Evolutionary conservation across 2,797 vertebrate genomes (phyloP).

Genomic region (Hyperoplus immaculatus): DNA sequence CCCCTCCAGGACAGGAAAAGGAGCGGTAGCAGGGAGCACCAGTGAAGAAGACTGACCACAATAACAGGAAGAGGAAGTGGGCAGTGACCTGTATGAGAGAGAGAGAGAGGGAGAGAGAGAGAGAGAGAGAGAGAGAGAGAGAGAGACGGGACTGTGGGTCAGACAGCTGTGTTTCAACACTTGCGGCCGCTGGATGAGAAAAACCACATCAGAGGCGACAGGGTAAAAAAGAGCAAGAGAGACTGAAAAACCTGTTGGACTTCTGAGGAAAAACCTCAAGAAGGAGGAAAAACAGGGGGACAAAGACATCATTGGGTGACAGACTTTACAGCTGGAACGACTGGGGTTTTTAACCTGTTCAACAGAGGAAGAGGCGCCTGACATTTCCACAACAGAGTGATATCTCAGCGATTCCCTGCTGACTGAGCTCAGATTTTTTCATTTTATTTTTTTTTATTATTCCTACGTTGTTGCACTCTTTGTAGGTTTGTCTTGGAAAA

Average conservation of each 20-base stretch:
- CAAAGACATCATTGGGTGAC: conserved; percentile 3
- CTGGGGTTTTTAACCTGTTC: conserved; percentile 6
- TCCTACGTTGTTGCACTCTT: background rate
- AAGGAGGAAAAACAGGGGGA: conserved; percentile 4
- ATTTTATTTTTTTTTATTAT: accelerated
- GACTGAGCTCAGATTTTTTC: background rate
- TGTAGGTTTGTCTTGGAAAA: conserved; percentile 15
- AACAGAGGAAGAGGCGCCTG: background rate
- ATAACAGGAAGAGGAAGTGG: conserved; percentile 87
- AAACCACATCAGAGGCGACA: conserved; percentile 56
- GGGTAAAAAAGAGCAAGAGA: conserved; percentile 22
- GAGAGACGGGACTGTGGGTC: conserved; percentile 33
- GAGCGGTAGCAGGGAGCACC: conserved; percentile 59
- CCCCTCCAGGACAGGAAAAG: conserved; percentile 66
- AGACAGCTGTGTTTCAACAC: conserved; percentile 58
- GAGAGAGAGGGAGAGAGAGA: conserved; percentile 31
- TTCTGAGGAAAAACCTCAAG: conserved; percentile 43
- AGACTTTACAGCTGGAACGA: conserved; percentile 25
- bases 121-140: conserved; percentile 38
- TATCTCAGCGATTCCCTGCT: background rate
- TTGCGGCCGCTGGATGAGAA: conserved; percentile 51
- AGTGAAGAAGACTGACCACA: conserved; percentile 65
- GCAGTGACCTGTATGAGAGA: conserved; percentile 72
- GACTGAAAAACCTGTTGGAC: conserved; percentile 64
- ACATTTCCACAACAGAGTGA: background rate